These are phyloP conservation scores for Pao palembangensis DNA, from an alignment of 2,113 vertebrate genomes.

Conservation along the genomic window DNA sequence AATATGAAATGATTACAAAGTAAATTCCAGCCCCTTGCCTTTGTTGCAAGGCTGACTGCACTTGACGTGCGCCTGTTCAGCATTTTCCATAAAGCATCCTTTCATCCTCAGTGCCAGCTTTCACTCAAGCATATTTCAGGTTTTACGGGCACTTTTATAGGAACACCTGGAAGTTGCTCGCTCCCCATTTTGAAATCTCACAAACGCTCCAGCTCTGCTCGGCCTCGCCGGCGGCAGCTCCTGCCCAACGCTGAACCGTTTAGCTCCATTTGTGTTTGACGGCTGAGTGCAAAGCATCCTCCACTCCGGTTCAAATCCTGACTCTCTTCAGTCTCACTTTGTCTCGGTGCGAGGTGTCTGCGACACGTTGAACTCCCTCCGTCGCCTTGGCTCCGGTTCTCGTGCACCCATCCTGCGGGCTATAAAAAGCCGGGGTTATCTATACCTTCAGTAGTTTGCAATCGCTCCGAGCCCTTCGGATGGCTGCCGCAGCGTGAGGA, in stretches of 20 bases:
- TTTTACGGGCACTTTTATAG: slow-evolving; percentile 40
- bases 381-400: slow-evolving; percentile 23
- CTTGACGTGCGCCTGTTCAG: slow-evolving; percentile 24
- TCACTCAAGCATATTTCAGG: slow-evolving; percentile 34
- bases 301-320: slow-evolving; percentile 3
- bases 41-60: slow-evolving; percentile 9
- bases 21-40: slow-evolving; percentile 4
- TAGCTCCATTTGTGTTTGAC: slow-evolving; percentile 7
- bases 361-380: slow-evolving; percentile 17
- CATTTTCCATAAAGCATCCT: slow-evolving; percentile 28
- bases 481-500: slow-evolving; percentile 45
- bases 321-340: slow-evolving; percentile 36
- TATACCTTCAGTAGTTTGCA: slow-evolving; percentile 44
- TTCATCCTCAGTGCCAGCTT: slow-evolving; percentile 27
- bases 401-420: slow-evolving; percentile 14
- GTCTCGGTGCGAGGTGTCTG: slow-evolving; percentile 23
- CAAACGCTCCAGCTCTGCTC: slow-evolving; percentile 33
- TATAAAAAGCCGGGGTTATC: slow-evolving; percentile 56
- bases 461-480: slow-evolving; percentile 45
- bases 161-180: slow-evolving; percentile 46
- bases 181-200: slow-evolving; percentile 42
- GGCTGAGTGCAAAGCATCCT: neutral
- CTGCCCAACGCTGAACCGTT: slow-evolving; percentile 15
- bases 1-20: slow-evolving; percentile 16
- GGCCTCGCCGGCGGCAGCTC: slow-evolving; percentile 27